A percentile compares a stretch with the other conserved stretches of the same genome.
Conservation (phyloP, 2,888 invertebrate species). For the Trichogramma dendrolimi region DNA sequence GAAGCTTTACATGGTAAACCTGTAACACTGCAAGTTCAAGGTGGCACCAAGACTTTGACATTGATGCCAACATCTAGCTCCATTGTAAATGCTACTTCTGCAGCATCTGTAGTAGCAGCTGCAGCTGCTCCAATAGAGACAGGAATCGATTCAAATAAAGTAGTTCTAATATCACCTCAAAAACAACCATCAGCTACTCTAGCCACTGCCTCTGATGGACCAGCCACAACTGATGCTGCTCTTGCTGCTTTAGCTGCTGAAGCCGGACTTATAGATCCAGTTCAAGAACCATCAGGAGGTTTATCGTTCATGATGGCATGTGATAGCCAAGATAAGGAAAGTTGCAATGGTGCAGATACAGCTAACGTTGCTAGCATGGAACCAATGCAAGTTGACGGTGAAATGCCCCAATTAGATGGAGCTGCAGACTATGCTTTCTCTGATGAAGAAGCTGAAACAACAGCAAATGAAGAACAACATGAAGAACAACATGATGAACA, state of each 20-base stretch:
- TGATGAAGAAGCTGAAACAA: conserved; percentile 32
- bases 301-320: conserved; percentile 48
- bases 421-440: conserved; percentile 42
- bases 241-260: conserved; percentile 62
- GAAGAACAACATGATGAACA: conserved; percentile 30
- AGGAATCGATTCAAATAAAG: conserved; percentile 45
- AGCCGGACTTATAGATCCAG: conserved; percentile 59
- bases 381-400: conserved; percentile 48
- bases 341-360: conserved; percentile 45
- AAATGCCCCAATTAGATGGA: conserved; percentile 50
- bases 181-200: conserved; percentile 59
- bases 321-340: conserved; percentile 45
- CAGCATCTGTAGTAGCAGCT: conserved; percentile 26
- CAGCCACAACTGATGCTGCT: conserved; percentile 62
- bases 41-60: conserved; percentile 63
- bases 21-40: conserved; percentile 67
- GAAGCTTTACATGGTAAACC: conserved; percentile 57
- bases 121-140: conserved; percentile 32
- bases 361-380: conserved; percentile 43
- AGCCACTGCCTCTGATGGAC: conserved; percentile 58
- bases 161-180: conserved; percentile 51
- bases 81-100: conserved; percentile 43
- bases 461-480: conserved; percentile 15
- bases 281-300: conserved; percentile 47
- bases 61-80: conserved; percentile 55